Evolutionary conservation across 2,888 invertebrate genomes (phyloP), one percentile per base, ranked within the genome.

Genomic region (Heteropelma amictum): DNA sequence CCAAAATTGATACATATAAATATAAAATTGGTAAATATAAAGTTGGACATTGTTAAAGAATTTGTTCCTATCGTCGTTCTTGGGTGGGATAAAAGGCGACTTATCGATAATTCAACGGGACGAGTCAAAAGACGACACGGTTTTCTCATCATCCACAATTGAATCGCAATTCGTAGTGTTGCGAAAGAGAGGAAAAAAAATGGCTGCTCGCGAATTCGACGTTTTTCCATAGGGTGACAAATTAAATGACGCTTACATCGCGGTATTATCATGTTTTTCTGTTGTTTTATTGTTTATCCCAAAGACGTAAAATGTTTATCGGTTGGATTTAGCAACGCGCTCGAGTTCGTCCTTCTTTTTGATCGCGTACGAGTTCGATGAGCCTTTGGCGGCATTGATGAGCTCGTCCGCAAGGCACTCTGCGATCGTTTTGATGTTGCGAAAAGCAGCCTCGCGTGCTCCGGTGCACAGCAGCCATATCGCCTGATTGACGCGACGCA

Each of bases 311-410:
- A 54, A 35, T 75, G 84, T 89, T 97, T 99, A 99, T 96, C 99
- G 97, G 94, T 99, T 99, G 91, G 98, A 99, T 92, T 99, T 99
- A 89, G 99, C 99, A 85, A 99, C 99, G 93, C 99, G 97, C 92
- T 99, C 99, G 91, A 99, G 93, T 92, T 99, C 99, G 90, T 99
- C 99, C 92, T 99, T 99, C 94, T 99, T 99, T 93, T 99, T 99
- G 92, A 99, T 99, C 83, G 99, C 99, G 88, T 99, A 99, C 38
- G 98, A 98, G 92, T 99, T 99, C 78, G 99, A 99, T 78, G 99
- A 99, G 81, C 99, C 99, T 94, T 99, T 99, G 60, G 99, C 98
- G 83, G 99, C 99, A 89, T 99, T 99, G 90, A 99, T 99, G 71
- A 99, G 94, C 91, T 99, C 99, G 93, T 99, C 99, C 89, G 99